These are phyloP conservation scores for Rhineura floridana DNA, from an alignment of 2,113 vertebrate species.

Conservation along the genomic window DNA sequence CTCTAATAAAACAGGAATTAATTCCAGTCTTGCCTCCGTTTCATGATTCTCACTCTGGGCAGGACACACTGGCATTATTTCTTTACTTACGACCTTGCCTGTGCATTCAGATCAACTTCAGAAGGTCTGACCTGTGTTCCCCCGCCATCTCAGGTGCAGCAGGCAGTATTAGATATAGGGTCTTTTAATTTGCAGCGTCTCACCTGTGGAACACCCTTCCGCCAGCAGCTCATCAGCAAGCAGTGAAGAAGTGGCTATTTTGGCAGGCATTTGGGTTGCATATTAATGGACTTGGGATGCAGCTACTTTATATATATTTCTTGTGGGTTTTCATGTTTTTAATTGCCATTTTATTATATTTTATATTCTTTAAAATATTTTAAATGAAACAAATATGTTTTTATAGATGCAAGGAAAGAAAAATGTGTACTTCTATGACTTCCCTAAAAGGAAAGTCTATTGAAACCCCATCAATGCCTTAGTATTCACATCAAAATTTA, in stretches of 20 bases:
- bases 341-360: neutral
- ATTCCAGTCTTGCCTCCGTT: no score
- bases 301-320: neutral
- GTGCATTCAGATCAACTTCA: neutral
- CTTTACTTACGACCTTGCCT: neutral
- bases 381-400: neutral
- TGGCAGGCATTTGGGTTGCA: neutral
- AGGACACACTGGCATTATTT: neutral
- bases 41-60: no score
- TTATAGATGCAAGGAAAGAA: neutral
- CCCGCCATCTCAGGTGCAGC: slow-evolving; percentile 1
- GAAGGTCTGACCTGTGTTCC: neutral
- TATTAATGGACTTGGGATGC: neutral
- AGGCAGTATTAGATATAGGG: neutral
- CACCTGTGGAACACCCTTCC: neutral
- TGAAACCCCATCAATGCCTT: neutral
- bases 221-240: neutral
- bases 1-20: no score
- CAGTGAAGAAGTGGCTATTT: neutral
- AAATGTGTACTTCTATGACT: neutral
- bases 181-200: neutral
- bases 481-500: neutral
- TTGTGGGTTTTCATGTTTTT: neutral
- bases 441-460: neutral
- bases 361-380: neutral